phyloP scores from a whole-genome alignment of 2,797 vertebrate species.

The Premnoplex brunnescens region DNA sequence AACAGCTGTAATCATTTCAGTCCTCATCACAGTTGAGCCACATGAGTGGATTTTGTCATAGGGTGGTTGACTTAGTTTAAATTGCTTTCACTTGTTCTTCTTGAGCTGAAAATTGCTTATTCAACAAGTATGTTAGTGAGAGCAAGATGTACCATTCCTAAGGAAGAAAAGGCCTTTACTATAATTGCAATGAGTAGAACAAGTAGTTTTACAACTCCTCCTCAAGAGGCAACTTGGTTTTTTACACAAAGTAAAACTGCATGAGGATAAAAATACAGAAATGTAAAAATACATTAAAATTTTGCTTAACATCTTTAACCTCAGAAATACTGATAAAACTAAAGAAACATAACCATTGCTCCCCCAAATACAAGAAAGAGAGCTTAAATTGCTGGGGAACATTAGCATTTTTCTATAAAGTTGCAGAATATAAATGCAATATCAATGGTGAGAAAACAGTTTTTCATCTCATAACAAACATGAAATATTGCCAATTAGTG shows the following conservation, averaged over 20 bases:
- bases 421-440: background rate
- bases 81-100: background rate
- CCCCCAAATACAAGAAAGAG: background rate
- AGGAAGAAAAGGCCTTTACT: background rate
- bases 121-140: background rate
- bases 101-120: conserved; percentile 23
- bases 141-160: background rate
- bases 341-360: background rate
- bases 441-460: background rate
- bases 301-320: background rate
- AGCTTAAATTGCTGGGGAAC: background rate
- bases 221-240: background rate
- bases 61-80: background rate
- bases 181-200: background rate
- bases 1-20: background rate
- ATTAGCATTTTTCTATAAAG: background rate
- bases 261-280: background rate
- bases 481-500: background rate
- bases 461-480: background rate
- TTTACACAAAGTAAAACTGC: background rate
- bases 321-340: background rate
- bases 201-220: background rate
- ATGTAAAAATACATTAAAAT: background rate
- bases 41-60: background rate
- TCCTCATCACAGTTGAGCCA: background rate